phyloP scores from a whole-genome alignment of 2,797 vertebrate species.

The Avahi laniger region DNA sequence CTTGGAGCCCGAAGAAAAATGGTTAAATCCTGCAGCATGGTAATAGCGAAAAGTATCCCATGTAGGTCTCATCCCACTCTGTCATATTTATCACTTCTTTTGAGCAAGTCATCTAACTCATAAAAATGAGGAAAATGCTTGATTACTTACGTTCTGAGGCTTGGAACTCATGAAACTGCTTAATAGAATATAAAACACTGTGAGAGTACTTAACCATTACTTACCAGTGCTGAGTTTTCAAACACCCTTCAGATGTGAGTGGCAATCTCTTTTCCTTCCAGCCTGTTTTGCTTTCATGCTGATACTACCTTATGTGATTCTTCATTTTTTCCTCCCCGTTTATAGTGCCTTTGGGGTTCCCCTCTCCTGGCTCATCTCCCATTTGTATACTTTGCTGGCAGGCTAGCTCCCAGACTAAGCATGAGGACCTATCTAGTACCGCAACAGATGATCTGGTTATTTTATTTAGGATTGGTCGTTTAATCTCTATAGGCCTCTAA shows the following conservation, averaged over 20 bases:
- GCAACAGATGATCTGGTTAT: background rate
- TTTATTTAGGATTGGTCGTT: slow-evolving; percentile 31
- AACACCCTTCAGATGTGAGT: background rate
- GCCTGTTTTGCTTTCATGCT: background rate
- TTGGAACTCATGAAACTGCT: background rate
- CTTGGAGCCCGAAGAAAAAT: background rate
- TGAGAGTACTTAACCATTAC: background rate
- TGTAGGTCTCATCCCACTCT: background rate
- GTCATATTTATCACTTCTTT: slow-evolving; percentile 27
- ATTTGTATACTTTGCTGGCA: slow-evolving; percentile 16
- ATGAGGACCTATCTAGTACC: background rate
- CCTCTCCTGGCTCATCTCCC: background rate
- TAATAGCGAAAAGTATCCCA: background rate
- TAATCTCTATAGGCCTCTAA: slow-evolving; percentile 22
- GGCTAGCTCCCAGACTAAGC: background rate
- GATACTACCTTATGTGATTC: background rate
- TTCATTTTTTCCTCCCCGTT: background rate
- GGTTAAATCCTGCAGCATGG: background rate
- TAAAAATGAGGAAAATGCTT: slow-evolving; percentile 5
- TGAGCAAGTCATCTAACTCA: slow-evolving; percentile 9
- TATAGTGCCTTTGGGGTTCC: background rate
- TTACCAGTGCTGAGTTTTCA: background rate
- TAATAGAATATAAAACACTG: background rate
- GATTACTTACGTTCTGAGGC: background rate
- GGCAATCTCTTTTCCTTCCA: background rate